phyloP scores from a whole-genome alignment of 53 echinoderm and acorn worm species.

The Antedon mediterranea region DNA sequence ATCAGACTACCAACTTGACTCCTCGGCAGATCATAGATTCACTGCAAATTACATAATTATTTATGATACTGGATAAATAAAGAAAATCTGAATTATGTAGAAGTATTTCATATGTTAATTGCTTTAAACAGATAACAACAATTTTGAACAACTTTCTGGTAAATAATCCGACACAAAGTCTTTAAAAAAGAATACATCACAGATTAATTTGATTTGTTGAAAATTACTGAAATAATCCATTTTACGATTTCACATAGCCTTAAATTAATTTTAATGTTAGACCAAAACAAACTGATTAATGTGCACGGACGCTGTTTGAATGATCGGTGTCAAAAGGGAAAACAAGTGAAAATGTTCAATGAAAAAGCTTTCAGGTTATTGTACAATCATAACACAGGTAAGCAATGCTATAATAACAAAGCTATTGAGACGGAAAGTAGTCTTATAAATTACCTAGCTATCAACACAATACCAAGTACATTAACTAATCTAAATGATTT shows the following conservation, averaged over 20 bases:
- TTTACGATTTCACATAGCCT: neutral
- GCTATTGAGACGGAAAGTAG: neutral
- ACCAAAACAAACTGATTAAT: neutral
- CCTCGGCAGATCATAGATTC: too few species aligned
- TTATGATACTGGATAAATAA: too few species aligned
- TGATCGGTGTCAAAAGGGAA: neutral
- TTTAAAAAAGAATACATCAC: too few species aligned
- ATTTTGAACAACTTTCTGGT: too few species aligned
- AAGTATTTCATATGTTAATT: too few species aligned
- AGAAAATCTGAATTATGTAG: too few species aligned
- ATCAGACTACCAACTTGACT: too few species aligned
- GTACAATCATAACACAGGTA: neutral
- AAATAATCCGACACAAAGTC: too few species aligned
- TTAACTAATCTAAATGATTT: neutral
- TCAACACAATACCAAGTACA: neutral
- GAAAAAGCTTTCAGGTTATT: neutral
- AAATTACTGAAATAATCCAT: neutral
- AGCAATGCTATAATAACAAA: neutral
- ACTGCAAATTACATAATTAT: too few species aligned
- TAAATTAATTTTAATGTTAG: neutral
- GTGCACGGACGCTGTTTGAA: neutral
- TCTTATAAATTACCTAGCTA: neutral
- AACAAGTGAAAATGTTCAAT: neutral
- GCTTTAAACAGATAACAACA: too few species aligned
- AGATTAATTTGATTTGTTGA: neutral